Evolutionary conservation across 2,797 vertebrate genomes (phyloP), one percentile per base, ranked within the genome.

Genomic region (Rhodeus uyekii): DNA sequence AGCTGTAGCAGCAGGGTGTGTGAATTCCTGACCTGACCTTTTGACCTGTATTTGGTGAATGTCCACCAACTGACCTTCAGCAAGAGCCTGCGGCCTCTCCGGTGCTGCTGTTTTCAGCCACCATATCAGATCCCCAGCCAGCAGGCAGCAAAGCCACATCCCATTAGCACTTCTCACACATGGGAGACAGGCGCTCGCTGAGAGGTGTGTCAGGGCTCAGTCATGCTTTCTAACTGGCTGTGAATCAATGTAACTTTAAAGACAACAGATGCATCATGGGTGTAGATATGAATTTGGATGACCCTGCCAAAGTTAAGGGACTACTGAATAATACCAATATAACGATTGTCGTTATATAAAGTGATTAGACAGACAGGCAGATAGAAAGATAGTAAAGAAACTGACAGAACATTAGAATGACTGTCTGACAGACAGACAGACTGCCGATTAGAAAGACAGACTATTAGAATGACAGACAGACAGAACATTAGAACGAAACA

Each of bases 51-150:
- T 77, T 69, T 80, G 50, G 58, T 78, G 16, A 53, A 58, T 61
- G 36, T 10, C 34, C 58, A 63, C 61, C 50, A n/a, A 32, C 77
- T 85, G 78, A 88, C 87, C 86, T 86, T 87, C 73, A 80, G 29
- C 16, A 2, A 34, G 44, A 80, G 67, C 53, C 46, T 6, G 48
- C 38, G 24, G 76, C 76, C 46, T 69, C 64, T 81, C 63, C 61
- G 78, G 36, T 86, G 77, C 81, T 81, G 44, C 74, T 84, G 84
- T 86, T 88, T 87, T 84, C 77, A 78, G 76, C 60, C 74, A 71
- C 53, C 78, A 58, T 58, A 77, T 68, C 76, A 83, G 32, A 85
- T 85, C 80, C 67, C 60, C 65, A 36, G 7, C 64, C 38, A 75
- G 53, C 34, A 53, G 68, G 61, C 55, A 78, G 78, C 76, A 83